These are phyloP conservation scores for Heliconius ethilla DNA, from an alignment of 2,888 invertebrate species.

Conservation along the genomic window DNA sequence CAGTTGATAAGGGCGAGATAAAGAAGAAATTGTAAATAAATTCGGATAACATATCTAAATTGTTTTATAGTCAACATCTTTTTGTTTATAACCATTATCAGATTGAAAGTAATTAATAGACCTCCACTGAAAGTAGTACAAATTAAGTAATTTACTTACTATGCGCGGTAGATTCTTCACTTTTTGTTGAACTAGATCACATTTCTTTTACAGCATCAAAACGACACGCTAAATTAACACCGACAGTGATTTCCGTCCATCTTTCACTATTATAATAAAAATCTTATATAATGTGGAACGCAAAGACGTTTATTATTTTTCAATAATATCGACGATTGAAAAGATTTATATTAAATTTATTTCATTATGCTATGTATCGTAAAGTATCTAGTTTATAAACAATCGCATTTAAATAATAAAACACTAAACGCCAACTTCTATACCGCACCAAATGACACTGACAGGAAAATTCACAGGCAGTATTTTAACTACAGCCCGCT, in stretches of 20 bases:
- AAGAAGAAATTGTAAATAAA: constrained; percentile 21
- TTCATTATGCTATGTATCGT: constrained; percentile 33
- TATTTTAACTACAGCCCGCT: background rate
- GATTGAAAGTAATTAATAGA: constrained; percentile 23
- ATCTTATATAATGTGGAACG: constrained; percentile 23
- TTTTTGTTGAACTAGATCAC: constrained; percentile 62
- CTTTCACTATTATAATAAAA: constrained; percentile 59
- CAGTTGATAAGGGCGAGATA: constrained; percentile 5
- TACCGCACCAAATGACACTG: constrained; percentile 50
- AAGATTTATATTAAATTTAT: constrained; percentile 18
- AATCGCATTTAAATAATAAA: constrained; percentile 43
- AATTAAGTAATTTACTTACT: constrained; percentile 51
- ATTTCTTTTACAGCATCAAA: constrained; percentile 64
- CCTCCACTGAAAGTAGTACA: constrained; percentile 24
- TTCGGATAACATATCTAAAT: constrained; percentile 29
- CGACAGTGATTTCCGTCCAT: constrained; percentile 64
- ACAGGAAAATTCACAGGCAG: constrained; percentile 38
- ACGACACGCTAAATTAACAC: constrained; percentile 61
- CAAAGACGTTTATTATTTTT: constrained; percentile 21
- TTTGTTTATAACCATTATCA: constrained; percentile 31
- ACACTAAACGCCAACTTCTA: constrained; percentile 43
- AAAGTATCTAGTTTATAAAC: constrained; percentile 46
- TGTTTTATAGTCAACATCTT: constrained; percentile 22
- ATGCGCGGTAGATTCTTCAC: constrained; percentile 56
- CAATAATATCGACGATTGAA: constrained; percentile 4